phyloP scores from a whole-genome alignment of 2,113 vertebrate genomes.

The Emberiza fucata region DNA sequence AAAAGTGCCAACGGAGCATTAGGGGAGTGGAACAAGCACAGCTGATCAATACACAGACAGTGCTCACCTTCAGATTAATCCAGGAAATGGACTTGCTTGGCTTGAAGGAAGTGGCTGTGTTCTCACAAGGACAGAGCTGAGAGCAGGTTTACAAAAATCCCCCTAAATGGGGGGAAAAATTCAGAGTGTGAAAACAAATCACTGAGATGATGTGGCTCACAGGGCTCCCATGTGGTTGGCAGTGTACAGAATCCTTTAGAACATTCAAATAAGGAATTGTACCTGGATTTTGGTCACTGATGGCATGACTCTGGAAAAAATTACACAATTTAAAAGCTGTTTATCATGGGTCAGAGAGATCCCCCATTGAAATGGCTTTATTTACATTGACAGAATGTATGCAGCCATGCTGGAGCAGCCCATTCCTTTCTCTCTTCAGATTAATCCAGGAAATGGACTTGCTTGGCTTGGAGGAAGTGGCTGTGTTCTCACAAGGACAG shows the following conservation, averaged over 20 bases:
- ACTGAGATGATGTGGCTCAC: not conserved
- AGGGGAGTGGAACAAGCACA: conserved; percentile 30
- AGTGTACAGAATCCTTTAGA: not conserved
- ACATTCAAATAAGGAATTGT: conserved; percentile 17
- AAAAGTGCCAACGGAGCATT: conserved; percentile 69
- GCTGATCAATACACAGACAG: conserved; percentile 56
- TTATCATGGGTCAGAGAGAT: not conserved
- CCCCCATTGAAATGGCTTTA: no score
- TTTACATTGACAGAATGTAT: no score
- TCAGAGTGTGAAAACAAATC: not conserved
- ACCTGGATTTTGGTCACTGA: not conserved
- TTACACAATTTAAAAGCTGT: not conserved
- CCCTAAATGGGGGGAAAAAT: not conserved
- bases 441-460: conserved; percentile 51
- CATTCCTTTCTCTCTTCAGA: not conserved
- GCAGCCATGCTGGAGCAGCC: no score
- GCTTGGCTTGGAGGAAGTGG: not conserved
- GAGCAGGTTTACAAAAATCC: not conserved
- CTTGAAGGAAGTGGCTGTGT: not conserved
- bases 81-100: conserved; percentile 32
- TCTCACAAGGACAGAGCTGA: not conserved
- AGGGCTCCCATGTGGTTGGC: not conserved
- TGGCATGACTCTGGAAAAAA: not conserved
- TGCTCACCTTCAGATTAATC: conserved; percentile 33
- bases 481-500: not conserved